Conservation (phyloP, 2,113 vertebrate species). For the Scatophagus argus region DNA sequence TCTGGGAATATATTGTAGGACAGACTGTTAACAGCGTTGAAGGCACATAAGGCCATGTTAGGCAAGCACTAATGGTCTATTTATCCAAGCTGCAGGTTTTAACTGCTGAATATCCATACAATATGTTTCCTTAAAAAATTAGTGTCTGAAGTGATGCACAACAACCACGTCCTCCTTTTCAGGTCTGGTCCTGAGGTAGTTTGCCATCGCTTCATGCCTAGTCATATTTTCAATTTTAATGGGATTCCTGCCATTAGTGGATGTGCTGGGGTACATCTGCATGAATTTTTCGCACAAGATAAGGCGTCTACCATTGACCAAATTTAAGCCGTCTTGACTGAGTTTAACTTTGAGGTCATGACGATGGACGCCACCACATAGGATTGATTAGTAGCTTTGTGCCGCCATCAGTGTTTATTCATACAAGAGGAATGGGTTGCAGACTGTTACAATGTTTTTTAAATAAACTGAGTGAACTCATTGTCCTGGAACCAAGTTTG, state of each 20-base stretch:
- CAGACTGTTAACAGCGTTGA: constrained; percentile 46
- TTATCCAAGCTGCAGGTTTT: constrained; percentile 73
- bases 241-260: background rate
- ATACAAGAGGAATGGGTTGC: background rate
- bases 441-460: too few relatives aligned
- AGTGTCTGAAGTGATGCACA: constrained; percentile 52
- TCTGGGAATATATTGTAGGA: constrained; percentile 74
- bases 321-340: background rate
- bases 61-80: constrained; percentile 69
- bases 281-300: too few relatives aligned
- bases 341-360: background rate
- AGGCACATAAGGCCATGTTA: constrained; percentile 68
- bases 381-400: background rate
- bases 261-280: background rate
- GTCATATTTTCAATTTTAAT: too few relatives aligned
- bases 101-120: constrained; percentile 68
- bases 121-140: constrained; percentile 54
- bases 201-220: background rate
- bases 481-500: too few relatives aligned
- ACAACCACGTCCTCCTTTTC: constrained; percentile 57
- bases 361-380: too few relatives aligned
- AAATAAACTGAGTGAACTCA: too few relatives aligned
- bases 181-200: constrained; percentile 26
- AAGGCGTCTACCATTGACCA: too few relatives aligned
- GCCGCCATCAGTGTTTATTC: background rate